Evolutionary conservation across 2,113 vertebrate genomes (phyloP), one percentile per base, ranked within the genome.

Genomic region (Tautogolabrus adspersus): DNA sequence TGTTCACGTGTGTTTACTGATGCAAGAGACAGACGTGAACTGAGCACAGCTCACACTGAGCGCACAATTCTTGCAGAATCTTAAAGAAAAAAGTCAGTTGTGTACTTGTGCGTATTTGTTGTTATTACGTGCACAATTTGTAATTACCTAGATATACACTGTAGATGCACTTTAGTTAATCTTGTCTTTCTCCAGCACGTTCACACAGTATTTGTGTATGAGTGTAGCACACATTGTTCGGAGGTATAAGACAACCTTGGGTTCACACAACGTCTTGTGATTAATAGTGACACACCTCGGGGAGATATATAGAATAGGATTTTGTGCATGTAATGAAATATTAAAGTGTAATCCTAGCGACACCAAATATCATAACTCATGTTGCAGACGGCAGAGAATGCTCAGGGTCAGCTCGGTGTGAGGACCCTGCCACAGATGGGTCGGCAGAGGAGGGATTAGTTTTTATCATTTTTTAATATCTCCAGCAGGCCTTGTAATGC

Each of bases 281-380:
- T 93, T 92, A 93, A 94, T 93, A 88, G 87, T 87, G 84, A 87
- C 85, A 90, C 81, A 93, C 90, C 90, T 85, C 37, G 68, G 77
- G 85, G 78, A 88, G 84, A 86, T 88, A 88, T 88, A 94, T 81
- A 81, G 82, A 89, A 87, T 47, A 81, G 79, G 86, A 90, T 91
- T 93, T 92, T 93, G 87, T 88, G 86, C 90, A 86, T 93, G 90
- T 92, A 93, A 95, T 95, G 92, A 95, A 94, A 95, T 94, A 93
- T 94, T 94, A 91, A 89, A 89, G 88, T 77, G 81, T 93, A 94
- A 94, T 94, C 93, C 88, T 8, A 81, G 87, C 76, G 85, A 90
- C 89, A 92, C 86, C 90, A 89, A 92, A 93, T 92, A 92, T 93
- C 92, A 93, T 95, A 94, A 94, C 92, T 93, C 95, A 91, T 23